Evolutionary conservation across 2,113 vertebrate genomes (phyloP).

Genomic region (Fregetta grallaria): DNA sequence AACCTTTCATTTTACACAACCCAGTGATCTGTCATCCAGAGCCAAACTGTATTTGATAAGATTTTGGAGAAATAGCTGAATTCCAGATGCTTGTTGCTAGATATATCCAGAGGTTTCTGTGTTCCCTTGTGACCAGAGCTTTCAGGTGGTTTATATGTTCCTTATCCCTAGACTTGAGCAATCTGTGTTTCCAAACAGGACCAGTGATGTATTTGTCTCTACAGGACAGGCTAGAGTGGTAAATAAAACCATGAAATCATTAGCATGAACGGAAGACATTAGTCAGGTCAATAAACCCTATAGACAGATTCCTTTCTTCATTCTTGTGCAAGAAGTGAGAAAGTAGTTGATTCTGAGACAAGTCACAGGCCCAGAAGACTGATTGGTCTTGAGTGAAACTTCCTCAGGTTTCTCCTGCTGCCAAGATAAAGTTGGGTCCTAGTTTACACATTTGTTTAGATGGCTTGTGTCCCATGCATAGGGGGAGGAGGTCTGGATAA

Average conservation of each 20-base stretch:
- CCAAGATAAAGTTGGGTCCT: not conserved
- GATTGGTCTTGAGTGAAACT: not conserved
- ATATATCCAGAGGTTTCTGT: not conserved
- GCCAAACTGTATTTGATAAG: not conserved
- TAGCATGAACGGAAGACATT: not conserved
- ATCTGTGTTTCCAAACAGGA: not conserved
- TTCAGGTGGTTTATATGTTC: not conserved
- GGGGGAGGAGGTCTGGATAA: not conserved
- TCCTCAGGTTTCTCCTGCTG: not conserved
- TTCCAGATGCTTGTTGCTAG: not conserved
- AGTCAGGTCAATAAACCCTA: not conserved
- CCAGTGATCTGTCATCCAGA: not conserved
- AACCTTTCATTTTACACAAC: not conserved
- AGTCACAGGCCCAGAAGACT: not conserved
- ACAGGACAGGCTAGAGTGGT: not conserved
- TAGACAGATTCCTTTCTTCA: conserved; percentile 12
- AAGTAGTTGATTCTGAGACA: not conserved
- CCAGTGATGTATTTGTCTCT: not conserved
- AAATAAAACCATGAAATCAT: not conserved
- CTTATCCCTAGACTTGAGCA: not conserved
- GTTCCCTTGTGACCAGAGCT: not conserved
- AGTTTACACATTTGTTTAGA: rapidly evolving
- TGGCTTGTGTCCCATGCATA: not conserved
- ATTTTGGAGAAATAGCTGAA: not conserved
- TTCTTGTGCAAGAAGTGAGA: not conserved